phyloP scores from a whole-genome alignment of 1,140 invertebrate species.

The Portunus trituberculatus region DNA sequence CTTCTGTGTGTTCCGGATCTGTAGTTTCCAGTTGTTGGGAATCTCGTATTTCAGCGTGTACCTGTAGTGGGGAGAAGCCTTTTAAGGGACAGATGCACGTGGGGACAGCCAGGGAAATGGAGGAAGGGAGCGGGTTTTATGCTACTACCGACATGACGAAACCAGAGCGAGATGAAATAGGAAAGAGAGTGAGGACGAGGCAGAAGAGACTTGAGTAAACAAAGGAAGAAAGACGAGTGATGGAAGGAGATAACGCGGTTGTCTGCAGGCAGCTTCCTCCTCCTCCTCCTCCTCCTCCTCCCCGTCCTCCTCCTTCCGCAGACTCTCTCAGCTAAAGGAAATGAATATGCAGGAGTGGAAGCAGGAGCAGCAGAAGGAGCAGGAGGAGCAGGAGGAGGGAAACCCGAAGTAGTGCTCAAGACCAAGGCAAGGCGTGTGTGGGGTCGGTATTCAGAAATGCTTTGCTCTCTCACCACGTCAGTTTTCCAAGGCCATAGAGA shows the following conservation, averaged over 20 bases:
- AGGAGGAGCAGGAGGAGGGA: not conserved
- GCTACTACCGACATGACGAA: not conserved
- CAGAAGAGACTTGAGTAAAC: not conserved
- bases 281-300: no score
- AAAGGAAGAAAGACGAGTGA: not conserved
- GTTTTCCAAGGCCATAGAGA: no score
- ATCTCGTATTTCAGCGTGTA: conserved; percentile 81
- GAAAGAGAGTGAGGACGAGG: not conserved
- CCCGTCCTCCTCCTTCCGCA: no score
- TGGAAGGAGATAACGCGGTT: not conserved
- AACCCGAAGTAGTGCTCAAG: not conserved
- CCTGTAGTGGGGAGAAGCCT: not conserved
- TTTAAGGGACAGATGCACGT: not conserved
- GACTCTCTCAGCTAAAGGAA: not conserved
- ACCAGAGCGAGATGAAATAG: not conserved
- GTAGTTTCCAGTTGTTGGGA: conserved; percentile 90
- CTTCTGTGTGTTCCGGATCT: conserved; percentile 89
- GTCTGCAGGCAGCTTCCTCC: not conserved
- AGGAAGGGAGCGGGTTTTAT: not conserved
- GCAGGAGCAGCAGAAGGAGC: not conserved
- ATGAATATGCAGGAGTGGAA: not conserved
- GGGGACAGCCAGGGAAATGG: not conserved
- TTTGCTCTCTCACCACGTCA: no score
- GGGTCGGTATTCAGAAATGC: no score
- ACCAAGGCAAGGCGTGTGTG: not conserved